Conservation (phyloP, 2,888 invertebrate species). For the Leptinotarsa juncta region DNA sequence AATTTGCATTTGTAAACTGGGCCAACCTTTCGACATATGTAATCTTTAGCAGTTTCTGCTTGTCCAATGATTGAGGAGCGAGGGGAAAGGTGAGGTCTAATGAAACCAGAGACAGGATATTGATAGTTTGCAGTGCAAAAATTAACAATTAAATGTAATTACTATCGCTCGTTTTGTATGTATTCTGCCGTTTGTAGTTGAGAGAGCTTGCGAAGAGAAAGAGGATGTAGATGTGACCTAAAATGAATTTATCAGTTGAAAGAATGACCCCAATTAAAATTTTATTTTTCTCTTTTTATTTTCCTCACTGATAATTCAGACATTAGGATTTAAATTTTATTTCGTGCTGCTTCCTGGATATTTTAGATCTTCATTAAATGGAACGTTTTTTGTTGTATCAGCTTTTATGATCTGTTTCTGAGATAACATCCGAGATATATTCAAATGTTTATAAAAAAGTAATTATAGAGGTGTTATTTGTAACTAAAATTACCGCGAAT, state of each 20-base stretch:
- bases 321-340: neutral
- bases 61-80: neutral
- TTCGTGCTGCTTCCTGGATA: too few species aligned
- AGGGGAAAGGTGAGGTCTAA: neutral
- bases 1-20: too few species aligned
- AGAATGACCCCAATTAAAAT: neutral
- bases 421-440: too few species aligned
- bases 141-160: constrained; percentile 18
- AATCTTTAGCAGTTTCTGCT: too few species aligned
- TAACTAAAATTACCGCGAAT: too few species aligned
- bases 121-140: constrained; percentile 11
- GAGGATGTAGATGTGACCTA: neutral
- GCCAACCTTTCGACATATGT: too few species aligned
- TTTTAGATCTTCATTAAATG: too few species aligned
- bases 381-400: too few species aligned
- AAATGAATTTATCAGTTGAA: neutral
- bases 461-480: too few species aligned
- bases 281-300: constrained; percentile 1
- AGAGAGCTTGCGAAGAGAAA: neutral
- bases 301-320: neutral
- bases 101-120: constrained; percentile 9
- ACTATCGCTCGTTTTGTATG: constrained; percentile 3
- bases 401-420: too few species aligned
- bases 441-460: too few species aligned
- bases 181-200: neutral